Evolutionary conservation across 2,797 vertebrate species (phyloP), one percentile per base, ranked within the genome.

Genomic region (Diplodus puntazzo): DNA sequence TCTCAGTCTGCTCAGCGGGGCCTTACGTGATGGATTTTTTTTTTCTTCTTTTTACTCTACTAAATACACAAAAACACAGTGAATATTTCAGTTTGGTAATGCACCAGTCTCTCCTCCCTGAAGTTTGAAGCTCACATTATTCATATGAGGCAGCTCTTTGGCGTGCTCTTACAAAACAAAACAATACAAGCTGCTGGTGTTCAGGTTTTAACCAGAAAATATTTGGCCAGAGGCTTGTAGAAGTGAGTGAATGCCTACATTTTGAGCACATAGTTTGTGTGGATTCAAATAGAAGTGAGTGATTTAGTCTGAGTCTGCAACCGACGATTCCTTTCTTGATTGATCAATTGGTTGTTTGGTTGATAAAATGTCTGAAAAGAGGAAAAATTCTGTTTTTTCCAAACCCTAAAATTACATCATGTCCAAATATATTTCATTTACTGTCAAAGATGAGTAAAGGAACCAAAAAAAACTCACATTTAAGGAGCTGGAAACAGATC

Each of bases 21-120:
- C 7, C 42, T 70, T 69, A 70, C 18, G 27, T 23, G 11, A 54
- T 25, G 13, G 12, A 17, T 42, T 23, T 18, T 42, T 27, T 11
- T 48, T 46, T 18, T 1, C 8, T 27, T 14, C 13, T 34, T 46
- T 9, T n/a, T 17, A 48, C 18, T 55, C 10, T 30, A 21, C 45
- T 60, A 72, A 68, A 48, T 30, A 57, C 18, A 70, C 34, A 62
- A 30, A 67, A 79, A 55, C 20, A 68, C 39, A 48, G 57, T 39
- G 25, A 54, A 42, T 64, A 17, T 65, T 67, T 59, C 34, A 48
- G 16, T 58, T 27, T 10, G 12, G 13, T 46, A 52, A 66, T 27
- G 54, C 54, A 39, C 8, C 0, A 0, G 58, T 43, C 34, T 69
- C 25, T 67, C 18, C 10, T 53, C 13, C 45, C 52, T 55, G 16